Evolutionary conservation across 2,113 vertebrate genomes (phyloP).

Genomic region (Prietella phreatophila): DNA sequence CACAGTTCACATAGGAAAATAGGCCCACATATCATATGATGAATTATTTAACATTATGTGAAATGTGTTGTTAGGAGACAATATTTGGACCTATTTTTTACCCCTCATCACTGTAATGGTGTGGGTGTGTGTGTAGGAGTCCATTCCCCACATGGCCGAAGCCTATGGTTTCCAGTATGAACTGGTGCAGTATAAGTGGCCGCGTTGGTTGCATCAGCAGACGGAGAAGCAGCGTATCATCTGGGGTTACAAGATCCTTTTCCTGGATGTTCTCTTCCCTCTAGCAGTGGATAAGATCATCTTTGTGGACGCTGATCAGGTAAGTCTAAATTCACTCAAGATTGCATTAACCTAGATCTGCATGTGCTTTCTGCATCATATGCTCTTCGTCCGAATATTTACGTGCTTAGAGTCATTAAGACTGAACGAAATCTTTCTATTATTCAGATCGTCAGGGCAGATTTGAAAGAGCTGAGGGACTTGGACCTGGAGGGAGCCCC

Average conservation of each 20-base stretch:
- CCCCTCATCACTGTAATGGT: not conserved
- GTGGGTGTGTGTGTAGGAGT: conserved; percentile 71
- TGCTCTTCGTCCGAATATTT: not conserved
- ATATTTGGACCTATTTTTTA: not conserved
- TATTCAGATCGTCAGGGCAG: conserved; percentile 88
- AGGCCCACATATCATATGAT: not conserved
- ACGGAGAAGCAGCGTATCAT: conserved; percentile 96
- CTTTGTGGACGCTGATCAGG: conserved; percentile 98
- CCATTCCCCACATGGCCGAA: conserved; percentile 89
- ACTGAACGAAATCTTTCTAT: not conserved
- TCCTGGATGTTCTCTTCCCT: conserved; percentile 96
- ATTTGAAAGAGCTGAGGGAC: conserved; percentile 89
- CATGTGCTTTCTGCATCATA: not conserved
- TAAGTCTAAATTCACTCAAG: conserved; percentile 53
- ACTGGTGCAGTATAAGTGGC: conserved; percentile 95
- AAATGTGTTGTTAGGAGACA: not conserved
- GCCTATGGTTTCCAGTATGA: conserved; percentile 91
- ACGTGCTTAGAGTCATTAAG: not conserved
- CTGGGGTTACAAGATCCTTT: conserved; percentile 99
- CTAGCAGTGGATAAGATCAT: conserved; percentile 96
- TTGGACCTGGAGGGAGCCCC: conserved; percentile 87
- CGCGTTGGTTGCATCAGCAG: conserved; percentile 92
- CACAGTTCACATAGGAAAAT: not conserved
- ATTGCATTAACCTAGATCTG: not conserved
- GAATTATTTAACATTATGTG: conserved; percentile 6